phyloP scores from a whole-genome alignment of 2,888 invertebrate genomes.

The Ptilodon capucinus region DNA sequence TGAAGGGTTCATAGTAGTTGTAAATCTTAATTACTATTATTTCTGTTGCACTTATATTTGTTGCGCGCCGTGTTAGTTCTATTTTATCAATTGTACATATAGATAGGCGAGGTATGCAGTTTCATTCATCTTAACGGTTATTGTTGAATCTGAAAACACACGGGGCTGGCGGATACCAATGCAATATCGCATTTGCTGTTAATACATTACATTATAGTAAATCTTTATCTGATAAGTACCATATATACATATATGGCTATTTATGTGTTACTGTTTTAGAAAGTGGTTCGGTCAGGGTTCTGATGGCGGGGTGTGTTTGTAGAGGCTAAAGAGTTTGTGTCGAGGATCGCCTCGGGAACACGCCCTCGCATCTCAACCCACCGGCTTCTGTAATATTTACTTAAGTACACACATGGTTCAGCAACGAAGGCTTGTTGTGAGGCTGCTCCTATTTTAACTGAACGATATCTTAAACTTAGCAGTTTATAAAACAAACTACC shows the following conservation, averaged over 20 bases:
- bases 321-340: slow-evolving; percentile 11
- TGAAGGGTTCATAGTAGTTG: slow-evolving; percentile 71
- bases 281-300: slow-evolving; percentile 46
- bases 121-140: slow-evolving; percentile 65
- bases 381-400: slow-evolving; percentile 42
- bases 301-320: slow-evolving; percentile 32
- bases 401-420: slow-evolving; percentile 42
- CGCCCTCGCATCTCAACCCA: slow-evolving; percentile 59
- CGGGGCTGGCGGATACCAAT: slow-evolving; percentile 63
- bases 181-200: slow-evolving; percentile 66
- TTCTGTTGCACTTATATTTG: slow-evolving; percentile 75
- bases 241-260: slow-evolving; percentile 65
- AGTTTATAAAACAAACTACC: slow-evolving; percentile 24
- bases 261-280: slow-evolving; percentile 59
- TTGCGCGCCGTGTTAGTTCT: slow-evolving; percentile 74
- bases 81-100: slow-evolving; percentile 76
- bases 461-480: slow-evolving; percentile 32
- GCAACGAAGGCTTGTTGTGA: slow-evolving; percentile 55
- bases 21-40: slow-evolving; percentile 71
- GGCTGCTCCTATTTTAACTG: slow-evolving; percentile 66
- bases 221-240: slow-evolving; percentile 59
- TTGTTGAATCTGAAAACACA: slow-evolving; percentile 67
- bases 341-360: slow-evolving; percentile 52
- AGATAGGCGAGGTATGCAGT: slow-evolving; percentile 73
- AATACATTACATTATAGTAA: slow-evolving; percentile 50